Conservation (phyloP, 2,797 vertebrate species). For the Notamacropus eugenii region DNA sequence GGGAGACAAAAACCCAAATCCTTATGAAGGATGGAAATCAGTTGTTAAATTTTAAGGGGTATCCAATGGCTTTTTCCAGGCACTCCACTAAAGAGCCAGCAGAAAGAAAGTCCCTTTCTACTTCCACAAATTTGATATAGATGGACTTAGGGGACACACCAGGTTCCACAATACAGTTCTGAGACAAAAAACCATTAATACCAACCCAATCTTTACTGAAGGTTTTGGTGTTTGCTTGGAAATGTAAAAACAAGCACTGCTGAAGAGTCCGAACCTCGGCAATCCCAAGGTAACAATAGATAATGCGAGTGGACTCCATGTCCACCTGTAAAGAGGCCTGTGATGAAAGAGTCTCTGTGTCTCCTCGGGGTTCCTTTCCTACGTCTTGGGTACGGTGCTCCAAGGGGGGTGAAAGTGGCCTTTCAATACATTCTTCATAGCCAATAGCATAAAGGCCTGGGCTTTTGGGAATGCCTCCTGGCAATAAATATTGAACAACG, state of each 20-base stretch:
- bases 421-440: slow-evolving; percentile 88
- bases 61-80: slow-evolving; percentile 98
- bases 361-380: slow-evolving; percentile 79
- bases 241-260: slow-evolving; percentile 96
- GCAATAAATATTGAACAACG: slow-evolving; percentile 94
- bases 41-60: slow-evolving; percentile 96
- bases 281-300: slow-evolving; percentile 96
- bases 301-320: slow-evolving; percentile 87
- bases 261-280: slow-evolving; percentile 97
- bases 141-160: slow-evolving; percentile 88
- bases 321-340: slow-evolving; percentile 84
- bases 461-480: slow-evolving; percentile 96
- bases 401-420: slow-evolving; percentile 76
- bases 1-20: slow-evolving; percentile 79
- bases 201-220: slow-evolving; percentile 90
- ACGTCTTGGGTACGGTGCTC: slow-evolving; percentile 78
- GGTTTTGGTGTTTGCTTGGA: slow-evolving; percentile 95
- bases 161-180: slow-evolving; percentile 89
- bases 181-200: slow-evolving; percentile 94
- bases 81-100: slow-evolving; percentile 98
- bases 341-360: slow-evolving; percentile 81
- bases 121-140: slow-evolving; percentile 98
- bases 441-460: slow-evolving; percentile 96
- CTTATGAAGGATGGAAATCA: slow-evolving; percentile 88
- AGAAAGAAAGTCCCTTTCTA: slow-evolving; percentile 99